phyloP scores from a whole-genome alignment of 2,888 invertebrate species.

The Deilephila porcellus region DNA sequence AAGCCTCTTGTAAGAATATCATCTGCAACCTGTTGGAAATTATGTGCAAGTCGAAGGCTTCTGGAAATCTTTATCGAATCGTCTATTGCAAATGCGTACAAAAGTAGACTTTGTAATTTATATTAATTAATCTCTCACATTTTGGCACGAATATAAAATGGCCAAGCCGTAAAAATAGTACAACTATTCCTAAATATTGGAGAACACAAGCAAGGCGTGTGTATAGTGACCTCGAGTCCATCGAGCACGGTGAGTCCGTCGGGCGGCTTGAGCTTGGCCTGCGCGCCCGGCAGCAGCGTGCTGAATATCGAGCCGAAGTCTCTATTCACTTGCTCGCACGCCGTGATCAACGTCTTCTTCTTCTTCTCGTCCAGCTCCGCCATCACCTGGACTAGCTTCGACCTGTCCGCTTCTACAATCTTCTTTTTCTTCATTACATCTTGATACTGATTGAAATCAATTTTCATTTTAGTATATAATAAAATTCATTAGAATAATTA shows the following conservation, averaged over 20 bases:
- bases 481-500: no score
- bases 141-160: no score
- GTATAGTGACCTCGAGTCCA: constrained; percentile 90
- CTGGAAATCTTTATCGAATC: no score
- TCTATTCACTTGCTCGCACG: constrained; percentile 94
- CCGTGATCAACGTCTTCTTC: constrained; percentile 90
- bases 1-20: no score
- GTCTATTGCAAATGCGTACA: no score
- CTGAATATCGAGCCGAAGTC: constrained; percentile 98
- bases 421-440: constrained; percentile 88
- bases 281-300: constrained; percentile 94
- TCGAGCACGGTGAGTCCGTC: constrained; percentile 90
- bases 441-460: constrained; percentile 79
- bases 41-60: no score
- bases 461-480: background rate
- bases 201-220: background rate
- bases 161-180: no score
- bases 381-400: constrained; percentile 91
- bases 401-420: constrained; percentile 90
- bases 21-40: no score
- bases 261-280: constrained; percentile 92
- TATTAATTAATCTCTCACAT: no score
- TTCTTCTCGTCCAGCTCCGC: constrained; percentile 96
- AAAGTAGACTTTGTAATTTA: no score
- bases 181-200: no score